phyloP scores from a whole-genome alignment of 2,888 invertebrate genomes.

The Esperia sulphurella region DNA sequence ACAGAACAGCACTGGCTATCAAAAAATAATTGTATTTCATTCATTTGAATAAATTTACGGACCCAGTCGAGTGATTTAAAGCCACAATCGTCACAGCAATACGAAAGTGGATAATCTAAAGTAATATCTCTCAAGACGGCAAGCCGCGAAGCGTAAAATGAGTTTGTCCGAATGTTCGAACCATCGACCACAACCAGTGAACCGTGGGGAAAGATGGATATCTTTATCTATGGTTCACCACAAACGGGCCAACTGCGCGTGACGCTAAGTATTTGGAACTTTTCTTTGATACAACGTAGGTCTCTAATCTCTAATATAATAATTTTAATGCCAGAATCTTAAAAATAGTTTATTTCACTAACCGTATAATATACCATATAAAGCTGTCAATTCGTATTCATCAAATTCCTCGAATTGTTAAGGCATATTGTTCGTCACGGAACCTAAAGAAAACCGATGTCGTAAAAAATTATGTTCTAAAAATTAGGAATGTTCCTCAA shows the following conservation, averaged over 20 bases:
- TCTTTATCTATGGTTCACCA: constrained; percentile 19
- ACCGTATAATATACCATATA: too few relatives aligned
- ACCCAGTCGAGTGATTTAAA: constrained; percentile 30
- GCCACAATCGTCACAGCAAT: constrained; percentile 35
- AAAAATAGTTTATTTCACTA: too few relatives aligned
- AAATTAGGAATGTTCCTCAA: too few relatives aligned
- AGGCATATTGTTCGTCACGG: too few relatives aligned
- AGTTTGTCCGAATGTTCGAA: constrained; percentile 24
- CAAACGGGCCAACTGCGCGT: background rate
- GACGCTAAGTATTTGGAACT: too few relatives aligned
- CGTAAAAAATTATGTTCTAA: too few relatives aligned
- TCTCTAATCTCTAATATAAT: too few relatives aligned
- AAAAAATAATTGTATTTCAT: background rate
- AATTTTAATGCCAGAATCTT: too few relatives aligned
- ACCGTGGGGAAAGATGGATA: constrained; percentile 32
- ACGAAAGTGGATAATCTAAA: constrained; percentile 42
- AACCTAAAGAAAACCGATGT: too few relatives aligned
- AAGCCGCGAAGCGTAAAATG: constrained; percentile 42
- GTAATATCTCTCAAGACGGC: constrained; percentile 23
- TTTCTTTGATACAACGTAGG: too few relatives aligned
- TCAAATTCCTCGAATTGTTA: too few relatives aligned
- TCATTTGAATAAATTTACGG: constrained; percentile 19
- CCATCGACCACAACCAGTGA: constrained; percentile 27
- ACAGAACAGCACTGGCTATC: background rate
- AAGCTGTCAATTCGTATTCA: too few relatives aligned